These are phyloP conservation scores for Thereva nobilitata DNA, from an alignment of 2,888 invertebrate species.

Conservation along the genomic window DNA sequence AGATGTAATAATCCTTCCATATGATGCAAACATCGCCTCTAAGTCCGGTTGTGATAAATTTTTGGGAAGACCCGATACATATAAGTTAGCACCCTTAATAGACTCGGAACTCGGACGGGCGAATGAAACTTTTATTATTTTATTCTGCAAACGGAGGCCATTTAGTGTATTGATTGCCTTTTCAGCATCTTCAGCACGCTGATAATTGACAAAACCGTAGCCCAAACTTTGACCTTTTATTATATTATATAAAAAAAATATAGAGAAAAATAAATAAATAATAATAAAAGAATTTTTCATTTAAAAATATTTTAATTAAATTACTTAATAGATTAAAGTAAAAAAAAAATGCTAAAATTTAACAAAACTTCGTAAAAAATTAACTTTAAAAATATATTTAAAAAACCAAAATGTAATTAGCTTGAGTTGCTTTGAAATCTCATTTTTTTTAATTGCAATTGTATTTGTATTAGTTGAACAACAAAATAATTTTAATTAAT, in stretches of 20 bases:
- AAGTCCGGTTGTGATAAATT: conserved; percentile 95
- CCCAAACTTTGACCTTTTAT: conserved; percentile 91
- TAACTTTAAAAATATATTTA: neutral
- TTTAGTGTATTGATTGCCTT: conserved; percentile 98
- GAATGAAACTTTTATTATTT: conserved; percentile 99
- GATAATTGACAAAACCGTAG: conserved; percentile 99
- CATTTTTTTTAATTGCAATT: too few species aligned
- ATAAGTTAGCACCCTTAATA: conserved; percentile 97
- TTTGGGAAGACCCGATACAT: conserved; percentile 96
- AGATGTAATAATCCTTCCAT: conserved; percentile 95
- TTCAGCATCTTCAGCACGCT: conserved; percentile 95
- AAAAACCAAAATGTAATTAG: neutral
- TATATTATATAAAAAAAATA: neutral
- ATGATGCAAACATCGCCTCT: conserved; percentile 92
- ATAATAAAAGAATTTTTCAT: neutral
- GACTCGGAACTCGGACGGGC: conserved; percentile 97
- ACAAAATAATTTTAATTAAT: neutral
- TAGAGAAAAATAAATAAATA: conserved; percentile 6
- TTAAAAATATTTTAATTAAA: conserved; percentile 9
- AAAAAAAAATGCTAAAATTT: neutral
- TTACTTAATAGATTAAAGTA: neutral
- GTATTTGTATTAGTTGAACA: neutral
- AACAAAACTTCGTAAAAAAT: conserved; percentile 7
- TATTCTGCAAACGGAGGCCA: conserved; percentile 97
- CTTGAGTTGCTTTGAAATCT: neutral